Evolutionary conservation across 35 echinoderm and acorn worm species (phyloP).

Genomic region (Lytechinus pictus): DNA sequence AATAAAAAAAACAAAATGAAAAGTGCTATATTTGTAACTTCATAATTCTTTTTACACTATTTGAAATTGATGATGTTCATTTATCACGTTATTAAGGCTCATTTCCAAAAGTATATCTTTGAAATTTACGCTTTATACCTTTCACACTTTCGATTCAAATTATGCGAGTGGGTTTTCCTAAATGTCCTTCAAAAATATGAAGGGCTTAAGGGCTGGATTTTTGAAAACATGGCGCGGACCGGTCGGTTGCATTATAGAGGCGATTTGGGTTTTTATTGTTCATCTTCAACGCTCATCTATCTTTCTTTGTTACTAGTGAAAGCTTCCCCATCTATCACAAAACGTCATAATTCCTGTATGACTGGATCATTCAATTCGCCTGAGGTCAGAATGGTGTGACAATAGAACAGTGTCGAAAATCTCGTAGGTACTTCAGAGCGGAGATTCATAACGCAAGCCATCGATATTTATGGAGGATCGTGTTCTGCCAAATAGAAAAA

Average conservation of each 20-base stretch:
- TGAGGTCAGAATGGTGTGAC: background rate
- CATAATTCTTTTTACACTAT: too few relatives aligned
- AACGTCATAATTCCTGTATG: background rate
- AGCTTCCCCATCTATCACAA: background rate
- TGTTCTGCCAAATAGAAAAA: background rate
- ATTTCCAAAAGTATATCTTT: too few relatives aligned
- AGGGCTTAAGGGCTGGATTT: background rate
- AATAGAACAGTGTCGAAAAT: background rate
- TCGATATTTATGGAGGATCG: constrained; percentile 11
- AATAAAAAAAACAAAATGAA: too few relatives aligned
- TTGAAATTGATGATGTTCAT: too few relatives aligned
- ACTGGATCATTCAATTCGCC: background rate
- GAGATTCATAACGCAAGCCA: background rate
- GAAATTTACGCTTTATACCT: too few relatives aligned
- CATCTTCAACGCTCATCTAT: background rate
- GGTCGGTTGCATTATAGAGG: background rate
- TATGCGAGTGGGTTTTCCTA: background rate
- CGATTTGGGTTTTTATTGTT: background rate
- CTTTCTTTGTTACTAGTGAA: background rate
- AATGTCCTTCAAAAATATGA: background rate
- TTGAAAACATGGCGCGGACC: background rate
- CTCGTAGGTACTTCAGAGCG: background rate
- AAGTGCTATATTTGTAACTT: too few relatives aligned
- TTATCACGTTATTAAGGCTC: too few relatives aligned
- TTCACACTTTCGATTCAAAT: too few relatives aligned